Evolutionary conservation across 1,140 invertebrate species (phyloP).

Genomic region (Pseudobourletiella spinata): DNA sequence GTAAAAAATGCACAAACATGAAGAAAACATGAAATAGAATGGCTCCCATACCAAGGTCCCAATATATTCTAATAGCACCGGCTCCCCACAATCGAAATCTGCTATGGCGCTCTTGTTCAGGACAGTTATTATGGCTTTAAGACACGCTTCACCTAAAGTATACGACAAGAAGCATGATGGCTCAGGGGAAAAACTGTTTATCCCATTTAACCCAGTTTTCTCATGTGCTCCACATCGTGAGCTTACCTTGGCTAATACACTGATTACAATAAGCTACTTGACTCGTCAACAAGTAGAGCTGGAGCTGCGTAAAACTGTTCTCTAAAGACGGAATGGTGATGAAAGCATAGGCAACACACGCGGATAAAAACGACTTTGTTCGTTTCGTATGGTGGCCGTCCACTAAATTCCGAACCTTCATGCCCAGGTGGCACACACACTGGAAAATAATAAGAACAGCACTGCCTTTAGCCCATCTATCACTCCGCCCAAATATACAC

Average conservation of each 20-base stretch:
- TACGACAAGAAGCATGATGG: too few relatives aligned
- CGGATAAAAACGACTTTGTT: slow-evolving; percentile 74
- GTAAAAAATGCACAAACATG: too few relatives aligned
- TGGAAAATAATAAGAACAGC: too few relatives aligned
- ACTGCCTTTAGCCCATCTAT: not conserved
- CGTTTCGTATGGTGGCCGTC: slow-evolving; percentile 68
- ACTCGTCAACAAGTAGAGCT: slow-evolving; percentile 76
- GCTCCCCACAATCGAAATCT: slow-evolving; percentile 44
- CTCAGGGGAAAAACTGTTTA: too few relatives aligned
- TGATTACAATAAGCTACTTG: slow-evolving; percentile 82
- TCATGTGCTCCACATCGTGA: too few relatives aligned
- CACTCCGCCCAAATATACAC: not conserved
- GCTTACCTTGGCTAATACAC: slow-evolving; percentile 81
- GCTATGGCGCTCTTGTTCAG: slow-evolving; percentile 51
- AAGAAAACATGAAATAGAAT: too few relatives aligned
- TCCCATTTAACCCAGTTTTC: too few relatives aligned
- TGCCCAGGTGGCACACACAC: slow-evolving; percentile 68
- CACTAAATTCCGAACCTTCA: slow-evolving; percentile 62
- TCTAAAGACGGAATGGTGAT: slow-evolving; percentile 90
- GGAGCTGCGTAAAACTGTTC: slow-evolving; percentile 61
- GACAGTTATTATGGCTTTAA: slow-evolving; percentile 73
- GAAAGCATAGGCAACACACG: slow-evolving; percentile 90
- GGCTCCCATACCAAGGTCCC: slow-evolving; percentile 59
- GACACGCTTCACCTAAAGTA: slow-evolving; percentile 74
- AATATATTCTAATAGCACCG: slow-evolving; percentile 63